A percentile compares a stretch with the other conserved stretches of the same genome.
Conservation (phyloP, 2,888 invertebrate species). For the Parelbella ahira region DNA sequence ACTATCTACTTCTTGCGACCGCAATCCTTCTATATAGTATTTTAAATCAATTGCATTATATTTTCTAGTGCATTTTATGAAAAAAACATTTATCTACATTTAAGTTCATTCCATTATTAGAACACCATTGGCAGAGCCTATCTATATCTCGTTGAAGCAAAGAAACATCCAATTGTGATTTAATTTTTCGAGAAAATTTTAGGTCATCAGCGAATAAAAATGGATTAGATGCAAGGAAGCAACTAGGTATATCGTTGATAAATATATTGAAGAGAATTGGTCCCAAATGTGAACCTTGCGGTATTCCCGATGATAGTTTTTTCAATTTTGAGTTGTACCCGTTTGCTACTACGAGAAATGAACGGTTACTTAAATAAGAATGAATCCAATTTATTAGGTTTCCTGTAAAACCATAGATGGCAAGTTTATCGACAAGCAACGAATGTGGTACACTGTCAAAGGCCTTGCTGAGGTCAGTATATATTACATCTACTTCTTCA, state of each 20-base stretch:
- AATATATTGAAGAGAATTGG: constrained; percentile 5
- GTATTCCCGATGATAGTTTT: constrained; percentile 23
- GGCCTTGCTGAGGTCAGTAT: constrained; percentile 30
- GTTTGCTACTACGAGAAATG: too few relatives aligned
- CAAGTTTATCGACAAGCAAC: too few relatives aligned
- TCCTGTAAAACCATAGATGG: too few relatives aligned
- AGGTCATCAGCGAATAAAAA: constrained; percentile 7
- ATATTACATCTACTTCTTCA: constrained; percentile 25
- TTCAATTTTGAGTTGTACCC: too few relatives aligned
- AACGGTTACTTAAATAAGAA: constrained; percentile 2
- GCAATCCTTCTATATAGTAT: not conserved
- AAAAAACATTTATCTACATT: constrained; percentile 7
- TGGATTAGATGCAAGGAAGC: too few relatives aligned
- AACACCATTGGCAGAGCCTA: constrained; percentile 1
- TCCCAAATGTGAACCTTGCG: constrained; percentile 24
- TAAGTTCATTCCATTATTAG: not conserved
- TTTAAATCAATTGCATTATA: not conserved
- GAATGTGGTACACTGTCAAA: constrained; percentile 21
- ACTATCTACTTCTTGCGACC: not conserved
- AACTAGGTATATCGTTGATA: not conserved
- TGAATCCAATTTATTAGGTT: too few relatives aligned
- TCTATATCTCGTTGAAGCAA: constrained; percentile 1
- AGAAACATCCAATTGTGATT: not conserved
- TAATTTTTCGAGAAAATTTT: constrained; percentile 2
- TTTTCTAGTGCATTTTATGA: constrained; percentile 8